Conservation (phyloP, 2,888 invertebrate genomes). For the Netelia melanura region DNA sequence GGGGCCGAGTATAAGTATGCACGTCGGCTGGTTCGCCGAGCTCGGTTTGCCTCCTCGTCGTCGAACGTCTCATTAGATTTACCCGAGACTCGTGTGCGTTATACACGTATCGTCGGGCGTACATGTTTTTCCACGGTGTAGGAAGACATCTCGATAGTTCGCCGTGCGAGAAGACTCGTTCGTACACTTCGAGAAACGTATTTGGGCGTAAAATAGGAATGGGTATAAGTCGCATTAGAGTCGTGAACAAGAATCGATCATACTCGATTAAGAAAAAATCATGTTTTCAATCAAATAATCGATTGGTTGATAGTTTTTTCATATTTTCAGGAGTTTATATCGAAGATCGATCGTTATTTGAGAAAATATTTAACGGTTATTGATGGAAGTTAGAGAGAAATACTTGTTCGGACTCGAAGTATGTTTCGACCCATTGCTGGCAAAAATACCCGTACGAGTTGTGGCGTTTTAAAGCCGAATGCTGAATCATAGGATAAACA, state of each 20-base stretch:
- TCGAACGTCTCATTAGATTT: constrained; percentile 70
- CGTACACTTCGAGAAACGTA: constrained; percentile 9
- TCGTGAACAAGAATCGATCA: background rate
- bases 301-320: background rate
- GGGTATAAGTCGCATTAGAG: background rate
- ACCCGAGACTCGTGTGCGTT: constrained; percentile 60
- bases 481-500: constrained; percentile 75
- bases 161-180: background rate
- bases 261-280: too few species aligned
- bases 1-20: background rate
- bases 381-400: background rate
- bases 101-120: constrained; percentile 50
- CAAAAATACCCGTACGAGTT: constrained; percentile 61
- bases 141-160: constrained; percentile 30
- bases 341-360: background rate
- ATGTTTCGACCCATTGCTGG: constrained; percentile 30
- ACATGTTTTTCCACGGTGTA: background rate
- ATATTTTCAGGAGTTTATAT: background rate
- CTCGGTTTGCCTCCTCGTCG: constrained; percentile 26
- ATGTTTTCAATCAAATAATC: too few species aligned
- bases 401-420: constrained; percentile 27
- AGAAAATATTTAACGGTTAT: background rate
- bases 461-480: constrained; percentile 33
- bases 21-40: constrained; percentile 43
- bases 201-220: background rate